Conservation (phyloP, 2,797 vertebrate species). For the Adrianichthys oophorus region DNA sequence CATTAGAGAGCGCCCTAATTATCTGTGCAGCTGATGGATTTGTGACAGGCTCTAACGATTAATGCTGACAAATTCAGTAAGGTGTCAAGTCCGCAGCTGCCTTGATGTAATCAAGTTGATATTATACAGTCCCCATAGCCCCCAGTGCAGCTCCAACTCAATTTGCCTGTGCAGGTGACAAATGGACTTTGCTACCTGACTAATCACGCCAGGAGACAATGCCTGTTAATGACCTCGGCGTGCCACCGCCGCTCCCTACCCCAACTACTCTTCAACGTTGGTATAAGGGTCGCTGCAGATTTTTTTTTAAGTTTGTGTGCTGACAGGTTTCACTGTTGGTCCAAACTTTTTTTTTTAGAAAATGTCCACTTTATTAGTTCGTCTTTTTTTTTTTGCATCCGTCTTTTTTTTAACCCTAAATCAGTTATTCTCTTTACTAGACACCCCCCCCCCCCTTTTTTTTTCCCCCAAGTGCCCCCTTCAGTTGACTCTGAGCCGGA, state of each 20-base stretch:
- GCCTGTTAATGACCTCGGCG: constrained; percentile 97
- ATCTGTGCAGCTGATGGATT: constrained; percentile 99
- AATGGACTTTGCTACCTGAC: constrained; percentile 99
- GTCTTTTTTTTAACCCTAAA: constrained; percentile 55
- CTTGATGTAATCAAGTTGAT: constrained; percentile 99
- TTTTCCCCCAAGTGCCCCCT: constrained; percentile 27
- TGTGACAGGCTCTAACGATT: constrained; percentile 99
- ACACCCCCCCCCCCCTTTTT: too few relatives aligned
- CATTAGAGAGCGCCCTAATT: constrained; percentile 99
- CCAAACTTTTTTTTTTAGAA: too few relatives aligned
- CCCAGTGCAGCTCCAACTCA: constrained; percentile 99
- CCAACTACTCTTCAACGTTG: constrained; percentile 53
- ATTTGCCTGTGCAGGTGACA: constrained; percentile 99
- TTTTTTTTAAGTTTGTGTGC: constrained; percentile 23
- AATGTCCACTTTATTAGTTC: too few relatives aligned
- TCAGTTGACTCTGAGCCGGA: constrained; percentile 62
- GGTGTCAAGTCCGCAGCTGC: constrained; percentile 99
- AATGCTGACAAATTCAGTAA: constrained; percentile 99
- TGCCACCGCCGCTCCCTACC: constrained; percentile 56
- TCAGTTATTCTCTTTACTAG: constrained; percentile 35
- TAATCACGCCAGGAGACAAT: constrained; percentile 99
- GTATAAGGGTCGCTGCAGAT: constrained; percentile 38
- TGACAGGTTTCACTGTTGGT: not conserved
- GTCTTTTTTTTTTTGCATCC: constrained; percentile 28
- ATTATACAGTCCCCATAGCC: constrained; percentile 99